phyloP scores from a whole-genome alignment of 2,113 vertebrate genomes.

The Hypocryptadius cinnamomeus region DNA sequence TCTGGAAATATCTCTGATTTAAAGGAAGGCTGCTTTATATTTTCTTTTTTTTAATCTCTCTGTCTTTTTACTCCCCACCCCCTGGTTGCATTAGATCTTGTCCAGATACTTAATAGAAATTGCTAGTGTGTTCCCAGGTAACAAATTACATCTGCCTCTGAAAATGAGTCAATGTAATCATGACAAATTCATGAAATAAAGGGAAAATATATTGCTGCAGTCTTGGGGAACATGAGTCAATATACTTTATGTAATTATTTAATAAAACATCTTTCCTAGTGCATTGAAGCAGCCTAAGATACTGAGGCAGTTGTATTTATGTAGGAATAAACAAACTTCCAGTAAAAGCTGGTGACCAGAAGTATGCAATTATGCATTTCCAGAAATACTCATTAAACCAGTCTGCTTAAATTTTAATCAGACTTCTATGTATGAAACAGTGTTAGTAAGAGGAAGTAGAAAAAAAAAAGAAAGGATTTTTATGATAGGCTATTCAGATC shows the following conservation, averaged over 20 bases:
- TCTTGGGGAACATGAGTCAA: not conserved
- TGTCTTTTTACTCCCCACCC: not conserved
- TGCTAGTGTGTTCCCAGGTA: constrained; percentile 21
- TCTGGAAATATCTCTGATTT: not conserved
- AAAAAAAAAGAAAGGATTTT: not conserved
- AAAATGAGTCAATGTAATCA: constrained; percentile 44
- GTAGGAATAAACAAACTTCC: constrained; percentile 56
- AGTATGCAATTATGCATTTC: constrained; percentile 47
- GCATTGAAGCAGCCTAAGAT: constrained; percentile 28
- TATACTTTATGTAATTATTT: constrained; percentile 14
- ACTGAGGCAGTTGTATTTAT: constrained; percentile 49
- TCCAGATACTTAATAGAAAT: constrained; percentile 31
- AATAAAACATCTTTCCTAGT: constrained; percentile 11
- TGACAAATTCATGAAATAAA: constrained; percentile 42
- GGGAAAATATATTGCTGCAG: not conserved
- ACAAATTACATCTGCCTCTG: constrained; percentile 23
- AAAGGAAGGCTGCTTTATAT: not conserved
- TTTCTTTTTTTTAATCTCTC: not conserved
- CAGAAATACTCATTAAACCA: constrained; percentile 55
- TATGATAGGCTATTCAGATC: not conserved
- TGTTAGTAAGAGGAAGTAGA: not conserved
- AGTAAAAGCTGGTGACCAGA: constrained; percentile 57
- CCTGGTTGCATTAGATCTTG: not conserved
- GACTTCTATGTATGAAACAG: not conserved
- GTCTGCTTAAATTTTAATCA: constrained; percentile 58